These are phyloP conservation scores for Psittacula cyanocephala DNA, from an alignment of 2,113 vertebrate genomes.

Conservation along the genomic window DNA sequence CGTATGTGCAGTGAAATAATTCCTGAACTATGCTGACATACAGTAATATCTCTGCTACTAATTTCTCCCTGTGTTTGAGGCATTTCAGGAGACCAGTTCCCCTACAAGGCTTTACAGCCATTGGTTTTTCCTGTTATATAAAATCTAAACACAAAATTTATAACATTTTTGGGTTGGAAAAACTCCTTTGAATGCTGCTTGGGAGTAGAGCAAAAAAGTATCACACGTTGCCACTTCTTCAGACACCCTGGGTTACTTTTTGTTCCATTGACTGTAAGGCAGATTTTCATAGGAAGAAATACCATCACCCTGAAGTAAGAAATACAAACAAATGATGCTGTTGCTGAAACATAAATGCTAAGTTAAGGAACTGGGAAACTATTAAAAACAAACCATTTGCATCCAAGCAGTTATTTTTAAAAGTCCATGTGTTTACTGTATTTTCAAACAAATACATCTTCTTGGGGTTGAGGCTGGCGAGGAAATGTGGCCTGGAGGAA, in stretches of 20 bases:
- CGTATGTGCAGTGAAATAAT: rapidly evolving
- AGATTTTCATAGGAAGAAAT: conserved; percentile 19
- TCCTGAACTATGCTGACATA: neutral
- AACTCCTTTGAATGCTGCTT: neutral
- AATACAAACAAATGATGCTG: conserved; percentile 42
- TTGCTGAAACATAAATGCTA: conserved; percentile 18
- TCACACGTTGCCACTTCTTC: neutral
- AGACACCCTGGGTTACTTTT: neutral
- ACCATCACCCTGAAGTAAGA: neutral
- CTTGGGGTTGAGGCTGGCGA: neutral
- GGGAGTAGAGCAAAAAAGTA: neutral
- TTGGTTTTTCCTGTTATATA: neutral
- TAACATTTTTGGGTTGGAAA: neutral
- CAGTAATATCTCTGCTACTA: neutral
- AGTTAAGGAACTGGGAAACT: conserved; percentile 5
- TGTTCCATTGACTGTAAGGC: neutral
- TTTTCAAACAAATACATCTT: conserved; percentile 34
- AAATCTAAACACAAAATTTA: neutral
- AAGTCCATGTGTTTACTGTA: conserved; percentile 9
- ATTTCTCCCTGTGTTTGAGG: neutral
- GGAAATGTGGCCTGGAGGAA: neutral
- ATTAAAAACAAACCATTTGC: conserved; percentile 39
- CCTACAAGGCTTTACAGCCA: neutral
- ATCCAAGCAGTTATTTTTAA: conserved; percentile 51
- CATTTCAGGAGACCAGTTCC: neutral